Evolutionary conservation across 2,888 invertebrate species (phyloP).

Genomic region (Bhutanitis thaidina): DNA sequence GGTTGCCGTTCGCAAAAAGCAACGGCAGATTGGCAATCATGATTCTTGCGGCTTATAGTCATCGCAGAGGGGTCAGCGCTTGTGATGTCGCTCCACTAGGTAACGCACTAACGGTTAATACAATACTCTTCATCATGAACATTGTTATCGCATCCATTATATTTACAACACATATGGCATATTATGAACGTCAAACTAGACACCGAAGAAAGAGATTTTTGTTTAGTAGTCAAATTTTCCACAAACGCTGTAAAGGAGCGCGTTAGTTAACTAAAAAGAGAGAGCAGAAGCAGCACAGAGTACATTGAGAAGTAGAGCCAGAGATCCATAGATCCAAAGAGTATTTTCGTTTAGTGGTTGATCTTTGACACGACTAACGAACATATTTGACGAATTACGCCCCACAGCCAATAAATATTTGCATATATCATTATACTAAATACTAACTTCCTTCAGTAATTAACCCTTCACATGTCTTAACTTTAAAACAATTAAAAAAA

Average conservation of each 20-base stretch:
- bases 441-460: no score
- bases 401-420: background rate
- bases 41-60: constrained; percentile 65
- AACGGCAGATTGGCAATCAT: constrained; percentile 88
- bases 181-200: constrained; percentile 26
- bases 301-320: no score
- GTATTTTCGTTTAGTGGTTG: constrained; percentile 24
- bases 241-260: constrained; percentile 49
- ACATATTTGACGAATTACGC: constrained; percentile 1
- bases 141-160: constrained; percentile 32
- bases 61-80: constrained; percentile 65
- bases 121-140: constrained; percentile 44
- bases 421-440: no score
- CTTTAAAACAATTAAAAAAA: no score
- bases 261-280: constrained; percentile 58
- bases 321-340: constrained; percentile 39
- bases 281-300: constrained; percentile 23
- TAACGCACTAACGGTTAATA: constrained; percentile 57
- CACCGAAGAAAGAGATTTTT: constrained; percentile 30
- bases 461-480: no score
- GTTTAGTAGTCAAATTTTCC: constrained; percentile 40
- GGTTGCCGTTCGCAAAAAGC: constrained; percentile 85
- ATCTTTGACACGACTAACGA: no score
- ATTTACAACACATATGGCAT: constrained; percentile 37
- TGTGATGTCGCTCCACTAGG: constrained; percentile 54